A percentile compares a stretch with the other conserved stretches of the same genome.
Conservation (phyloP, 2,113 vertebrate genomes). For the Copsychus sechellarum region DNA sequence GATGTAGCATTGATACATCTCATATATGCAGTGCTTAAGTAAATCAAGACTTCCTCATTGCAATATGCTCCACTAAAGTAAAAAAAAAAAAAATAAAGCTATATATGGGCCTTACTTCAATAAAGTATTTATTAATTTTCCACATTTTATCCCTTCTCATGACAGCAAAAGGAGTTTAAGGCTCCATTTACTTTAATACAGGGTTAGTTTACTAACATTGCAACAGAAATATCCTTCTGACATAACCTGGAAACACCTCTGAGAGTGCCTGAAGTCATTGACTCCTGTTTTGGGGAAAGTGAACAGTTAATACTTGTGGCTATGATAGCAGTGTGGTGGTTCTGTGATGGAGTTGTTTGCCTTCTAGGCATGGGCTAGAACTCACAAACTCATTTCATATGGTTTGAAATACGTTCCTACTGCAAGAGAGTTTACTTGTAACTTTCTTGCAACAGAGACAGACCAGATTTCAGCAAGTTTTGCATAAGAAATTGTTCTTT, state of each 20-base stretch:
- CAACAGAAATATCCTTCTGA: not conserved
- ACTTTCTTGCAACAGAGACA: not conserved
- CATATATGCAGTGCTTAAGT: not conserved
- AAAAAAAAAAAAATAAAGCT: not conserved
- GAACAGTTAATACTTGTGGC: not conserved
- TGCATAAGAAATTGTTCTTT: not conserved
- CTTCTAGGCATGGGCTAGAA: not conserved
- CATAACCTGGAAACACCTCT: not conserved
- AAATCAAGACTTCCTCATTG: not conserved
- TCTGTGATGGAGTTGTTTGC: not conserved
- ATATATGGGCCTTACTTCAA: not conserved
- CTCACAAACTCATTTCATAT: not conserved
- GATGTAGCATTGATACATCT: not conserved
- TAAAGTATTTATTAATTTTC: not conserved
- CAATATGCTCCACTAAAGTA: not conserved
- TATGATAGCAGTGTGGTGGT: fast-evolving
- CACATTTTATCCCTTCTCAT: not conserved
- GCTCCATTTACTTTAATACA: not conserved
- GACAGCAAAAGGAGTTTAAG: not conserved
- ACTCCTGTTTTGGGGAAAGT: not conserved
- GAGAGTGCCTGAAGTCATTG: not conserved
- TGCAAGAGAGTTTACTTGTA: not conserved
- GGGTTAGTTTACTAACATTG: not conserved
- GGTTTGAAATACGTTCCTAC: not conserved
- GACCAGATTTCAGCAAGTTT: not conserved